Base-by-base conservation (phyloP, 2,888 invertebrate genomes). In the Gnatocerus cornutus region DNA sequence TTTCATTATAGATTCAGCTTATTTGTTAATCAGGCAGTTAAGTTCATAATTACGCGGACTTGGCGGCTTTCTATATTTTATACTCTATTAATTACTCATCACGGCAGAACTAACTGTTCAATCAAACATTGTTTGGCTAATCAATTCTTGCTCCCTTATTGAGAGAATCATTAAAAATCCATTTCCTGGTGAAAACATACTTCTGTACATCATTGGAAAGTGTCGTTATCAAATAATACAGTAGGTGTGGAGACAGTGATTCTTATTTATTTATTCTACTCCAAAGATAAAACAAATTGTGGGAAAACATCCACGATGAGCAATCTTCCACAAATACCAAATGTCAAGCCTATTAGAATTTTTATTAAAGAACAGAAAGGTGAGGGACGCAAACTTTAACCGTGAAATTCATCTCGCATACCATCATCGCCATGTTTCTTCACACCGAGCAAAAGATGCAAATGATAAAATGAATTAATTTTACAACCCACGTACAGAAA, bases 281-380 rank as follows among this genome's bases (percentile, higher is more conserved):
- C 7, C 13, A n/a, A 7, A 37, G 37, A 13, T 21, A 21, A 16
- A 56, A 13, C 13, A 45, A 58, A 27, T 58, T 50, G 30, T 59
- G 46, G 33, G 59, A 45, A 59, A 59, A 29, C 46, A 30, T 59
- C 61, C 4, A 39, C 37, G 45, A 46, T 61, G 46, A 61, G 46
- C 61, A 29, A 33, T 41, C 56, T 27, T 50, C 29, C 48, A 52
- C 14, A 56, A 65, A 56, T 56, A 65, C 48, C 65, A 65, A 65
- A 65, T 46, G 65, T 55, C 56, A 65, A 48, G 14, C 55, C 48
- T 27, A 62, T 62, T 62, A 62, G n/a, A 21, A 39, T 62, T 59
- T 62, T 62, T 62, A 62, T 48, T 61, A 48, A 16, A 30, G 50
- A 21, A 39, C 39, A 27, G 33, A 65, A 65, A 65, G 65, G 65